Evolutionary conservation across 1,140 invertebrate species (phyloP), one percentile per base, ranked within the genome.

Genomic region (Thaumetopoea pityocampa): DNA sequence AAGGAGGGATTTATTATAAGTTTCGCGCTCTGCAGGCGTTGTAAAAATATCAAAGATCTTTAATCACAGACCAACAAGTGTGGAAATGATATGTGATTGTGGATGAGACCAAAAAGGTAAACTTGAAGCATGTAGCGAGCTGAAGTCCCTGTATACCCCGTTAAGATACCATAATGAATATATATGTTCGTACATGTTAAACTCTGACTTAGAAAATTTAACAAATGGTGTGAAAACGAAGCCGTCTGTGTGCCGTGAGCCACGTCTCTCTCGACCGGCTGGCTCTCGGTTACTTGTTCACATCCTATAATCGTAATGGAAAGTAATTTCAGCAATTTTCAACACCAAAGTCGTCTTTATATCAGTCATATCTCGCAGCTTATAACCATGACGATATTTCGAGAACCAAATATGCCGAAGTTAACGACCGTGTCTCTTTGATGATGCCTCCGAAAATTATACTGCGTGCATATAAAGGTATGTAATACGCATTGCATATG

Each of bases 291-390:
- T 71, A 73, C 67, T 60, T 66, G 54, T 63, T 62, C 47, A 47
- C 59, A 51, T 59, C 47, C 55, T 59, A 69, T 67, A 59, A 67
- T 58, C 61, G 58, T 70, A 70, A 69, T 67, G 64, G 64, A 59
- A 57, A 65, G 62, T 72, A 69, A 68, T 72, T 51, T 37, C 57
- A 48, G 60, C 61, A 74, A 72, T 78, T 72, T 70, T 40, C 60
- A 47, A 44, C 53, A 45, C 40, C 62, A 59, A 63, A 64, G 30
- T 50, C 36, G 46, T 54, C 52, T 54, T 66, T 64, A 62, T 54
- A 57, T 67, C 69, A 51, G 53, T 38, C 40, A 40, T 68, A 64
- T 69, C 61, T 57, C 37, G 44, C 49, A 46, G 33, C 43, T 64
- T 43, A 50, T 60, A 38, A 34, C 43, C 42, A 51, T 30, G 30